These are phyloP conservation scores for Andricus curvator DNA, from an alignment of 2,888 invertebrate genomes.

Conservation along the genomic window DNA sequence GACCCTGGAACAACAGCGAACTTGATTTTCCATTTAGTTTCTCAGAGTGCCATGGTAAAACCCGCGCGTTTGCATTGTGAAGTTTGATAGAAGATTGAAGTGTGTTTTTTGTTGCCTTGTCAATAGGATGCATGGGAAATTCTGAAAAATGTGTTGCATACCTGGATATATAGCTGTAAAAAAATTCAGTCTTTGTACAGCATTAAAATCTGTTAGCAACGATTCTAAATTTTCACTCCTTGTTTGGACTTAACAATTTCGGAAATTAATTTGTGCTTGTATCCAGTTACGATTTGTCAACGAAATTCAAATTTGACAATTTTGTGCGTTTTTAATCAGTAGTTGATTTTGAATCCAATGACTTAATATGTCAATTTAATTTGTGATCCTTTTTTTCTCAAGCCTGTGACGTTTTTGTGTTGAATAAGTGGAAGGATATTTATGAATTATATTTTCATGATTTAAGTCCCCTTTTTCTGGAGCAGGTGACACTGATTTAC, in stretches of 20 bases:
- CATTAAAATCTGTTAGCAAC: conserved; percentile 14
- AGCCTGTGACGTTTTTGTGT: background rate
- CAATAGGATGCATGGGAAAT: background rate
- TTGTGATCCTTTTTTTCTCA: background rate
- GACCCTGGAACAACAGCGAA: conserved; percentile 48
- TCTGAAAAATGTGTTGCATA: background rate
- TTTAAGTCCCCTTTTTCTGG: background rate
- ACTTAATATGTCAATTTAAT: background rate
- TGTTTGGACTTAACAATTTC: background rate
- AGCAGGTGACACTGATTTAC: background rate
- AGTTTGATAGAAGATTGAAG: background rate
- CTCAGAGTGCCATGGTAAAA: background rate
- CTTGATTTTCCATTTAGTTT: conserved; percentile 44
- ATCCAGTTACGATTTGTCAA: background rate
- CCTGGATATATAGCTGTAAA: conserved; percentile 18
- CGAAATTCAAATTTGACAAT: background rate
- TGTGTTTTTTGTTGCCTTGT: background rate
- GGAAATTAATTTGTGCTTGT: background rate
- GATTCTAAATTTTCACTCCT: background rate
- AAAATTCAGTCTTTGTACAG: conserved; percentile 25
- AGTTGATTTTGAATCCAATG: background rate
- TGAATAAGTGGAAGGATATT: background rate
- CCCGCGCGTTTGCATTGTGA: background rate
- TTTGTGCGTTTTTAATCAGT: background rate
- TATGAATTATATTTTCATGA: background rate